These are phyloP conservation scores for Drosophila neocordata DNA, from an alignment of 1,140 invertebrate genomes.

Conservation along the genomic window DNA sequence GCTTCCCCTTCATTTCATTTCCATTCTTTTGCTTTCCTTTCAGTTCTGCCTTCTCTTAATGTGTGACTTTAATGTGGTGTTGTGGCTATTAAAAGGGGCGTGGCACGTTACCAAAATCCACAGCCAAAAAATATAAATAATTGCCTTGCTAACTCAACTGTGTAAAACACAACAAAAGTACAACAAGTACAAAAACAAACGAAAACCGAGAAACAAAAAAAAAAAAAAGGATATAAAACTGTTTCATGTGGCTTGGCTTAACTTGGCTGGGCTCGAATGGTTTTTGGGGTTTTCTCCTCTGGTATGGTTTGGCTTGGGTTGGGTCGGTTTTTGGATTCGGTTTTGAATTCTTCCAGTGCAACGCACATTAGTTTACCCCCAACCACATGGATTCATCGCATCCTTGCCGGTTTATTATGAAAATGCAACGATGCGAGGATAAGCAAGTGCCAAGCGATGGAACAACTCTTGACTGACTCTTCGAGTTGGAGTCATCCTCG, in stretches of 20 bases:
- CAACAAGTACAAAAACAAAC: background rate
- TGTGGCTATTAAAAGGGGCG: constrained; percentile 28
- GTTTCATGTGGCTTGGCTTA: constrained; percentile 45
- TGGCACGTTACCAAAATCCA: background rate
- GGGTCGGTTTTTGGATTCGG: background rate
- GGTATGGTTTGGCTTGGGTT: background rate
- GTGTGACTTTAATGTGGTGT: constrained; percentile 62
- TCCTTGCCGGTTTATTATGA: constrained; percentile 69
- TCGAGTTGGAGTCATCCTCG: background rate
- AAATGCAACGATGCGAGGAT: constrained; percentile 75
- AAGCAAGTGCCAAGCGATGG: constrained; percentile 71
- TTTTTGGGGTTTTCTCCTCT: background rate
- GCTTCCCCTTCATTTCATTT: background rate
- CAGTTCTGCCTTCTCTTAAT: constrained; percentile 21
- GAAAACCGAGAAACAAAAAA: constrained; percentile 1
- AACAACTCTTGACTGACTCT: constrained; percentile 54
- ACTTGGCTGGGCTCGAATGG: background rate
- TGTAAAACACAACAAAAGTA: constrained; percentile 25
- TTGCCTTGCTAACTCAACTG: constrained; percentile 78
- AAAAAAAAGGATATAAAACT: constrained; percentile 30
- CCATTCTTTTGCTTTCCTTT: constrained; percentile 1
- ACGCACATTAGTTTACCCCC: constrained; percentile 68
- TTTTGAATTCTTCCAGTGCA: constrained; percentile 64
- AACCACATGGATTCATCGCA: constrained; percentile 51
- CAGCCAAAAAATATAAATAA: constrained; percentile 67